These are phyloP conservation scores for Pelochelys cantorii DNA, from an alignment of 2,797 vertebrate species.

Conservation along the genomic window DNA sequence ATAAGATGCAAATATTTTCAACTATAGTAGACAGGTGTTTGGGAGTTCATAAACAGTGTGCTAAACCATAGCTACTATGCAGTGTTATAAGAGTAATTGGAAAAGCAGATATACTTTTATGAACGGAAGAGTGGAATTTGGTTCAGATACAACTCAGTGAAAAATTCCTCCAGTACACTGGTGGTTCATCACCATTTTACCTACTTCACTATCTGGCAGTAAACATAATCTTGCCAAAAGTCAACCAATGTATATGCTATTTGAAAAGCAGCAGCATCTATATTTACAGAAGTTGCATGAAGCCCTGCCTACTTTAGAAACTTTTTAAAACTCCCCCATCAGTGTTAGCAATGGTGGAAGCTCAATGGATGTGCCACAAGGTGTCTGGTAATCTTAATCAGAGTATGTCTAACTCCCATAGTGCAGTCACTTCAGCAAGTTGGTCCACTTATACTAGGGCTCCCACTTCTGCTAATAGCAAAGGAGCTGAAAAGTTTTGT, in stretches of 20 bases:
- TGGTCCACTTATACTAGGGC: fast-evolving
- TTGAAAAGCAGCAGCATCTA: fast-evolving
- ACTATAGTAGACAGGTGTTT: fast-evolving
- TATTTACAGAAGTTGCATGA: not conserved
- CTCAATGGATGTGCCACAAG: not conserved
- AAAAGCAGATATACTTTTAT: not conserved
- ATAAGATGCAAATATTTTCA: not conserved
- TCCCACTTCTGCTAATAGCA: too few relatives aligned
- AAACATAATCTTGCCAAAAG: not conserved
- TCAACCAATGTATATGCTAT: fast-evolving
- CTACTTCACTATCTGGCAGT: not conserved
- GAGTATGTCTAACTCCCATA: not conserved
- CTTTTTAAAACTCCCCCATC: not conserved
- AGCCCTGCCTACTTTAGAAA: not conserved
- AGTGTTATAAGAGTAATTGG: not conserved
- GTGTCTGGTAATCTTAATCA: not conserved
- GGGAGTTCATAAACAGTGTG: not conserved
- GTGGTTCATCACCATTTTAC: fast-evolving
- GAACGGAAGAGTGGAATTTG: not conserved
- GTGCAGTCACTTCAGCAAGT: fast-evolving
- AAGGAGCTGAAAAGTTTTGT: not conserved
- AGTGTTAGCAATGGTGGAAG: not conserved
- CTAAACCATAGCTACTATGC: fast-evolving
- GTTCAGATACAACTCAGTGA: fast-evolving
- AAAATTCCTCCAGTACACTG: not conserved